Conservation (phyloP, 2,797 vertebrate genomes). For the Serranus cabrilla region DNA sequence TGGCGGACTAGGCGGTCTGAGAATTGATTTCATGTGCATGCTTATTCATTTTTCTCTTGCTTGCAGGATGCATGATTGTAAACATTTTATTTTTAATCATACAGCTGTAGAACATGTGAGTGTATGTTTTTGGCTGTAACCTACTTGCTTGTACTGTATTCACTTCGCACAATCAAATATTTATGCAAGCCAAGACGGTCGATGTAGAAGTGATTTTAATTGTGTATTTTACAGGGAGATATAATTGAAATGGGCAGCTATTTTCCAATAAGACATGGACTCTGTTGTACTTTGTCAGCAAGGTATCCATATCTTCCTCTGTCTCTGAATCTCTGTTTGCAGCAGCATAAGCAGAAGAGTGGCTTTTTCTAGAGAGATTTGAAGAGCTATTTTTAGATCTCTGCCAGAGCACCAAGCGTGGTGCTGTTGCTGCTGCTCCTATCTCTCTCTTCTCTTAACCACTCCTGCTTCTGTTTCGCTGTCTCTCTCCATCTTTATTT, state of each 20-base stretch:
- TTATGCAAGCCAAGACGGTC: slow-evolving; percentile 17
- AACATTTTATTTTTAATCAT: slow-evolving; percentile 16
- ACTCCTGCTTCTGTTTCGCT: slow-evolving; percentile 67
- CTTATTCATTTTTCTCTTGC: neutral
- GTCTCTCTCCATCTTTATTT: slow-evolving; percentile 79
- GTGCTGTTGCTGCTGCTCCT: slow-evolving; percentile 87
- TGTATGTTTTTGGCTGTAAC: slow-evolving; percentile 28
- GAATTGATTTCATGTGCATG: neutral
- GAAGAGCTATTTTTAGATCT: slow-evolving; percentile 92
- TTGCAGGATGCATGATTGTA: slow-evolving; percentile 13
- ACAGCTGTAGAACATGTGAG: slow-evolving; percentile 13
- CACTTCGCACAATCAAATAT: slow-evolving; percentile 41
- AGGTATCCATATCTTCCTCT: slow-evolving; percentile 74
- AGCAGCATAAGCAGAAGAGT: slow-evolving; percentile 82
- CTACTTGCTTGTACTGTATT: slow-evolving; percentile 39
- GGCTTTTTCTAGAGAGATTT: slow-evolving; percentile 87
- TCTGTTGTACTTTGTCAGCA: slow-evolving; percentile 46
- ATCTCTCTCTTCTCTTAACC: slow-evolving; percentile 71
- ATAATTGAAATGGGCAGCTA: slow-evolving; percentile 27
- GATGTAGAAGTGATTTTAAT: slow-evolving; percentile 7
- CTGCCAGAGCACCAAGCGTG: slow-evolving; percentile 86
- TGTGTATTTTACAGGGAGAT: slow-evolving; percentile 1
- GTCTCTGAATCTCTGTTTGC: slow-evolving; percentile 81
- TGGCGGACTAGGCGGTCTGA: neutral
- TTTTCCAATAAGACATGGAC: slow-evolving; percentile 32